These are phyloP conservation scores for Danio kyathit DNA, from an alignment of 2,797 vertebrate species.

Conservation along the genomic window DNA sequence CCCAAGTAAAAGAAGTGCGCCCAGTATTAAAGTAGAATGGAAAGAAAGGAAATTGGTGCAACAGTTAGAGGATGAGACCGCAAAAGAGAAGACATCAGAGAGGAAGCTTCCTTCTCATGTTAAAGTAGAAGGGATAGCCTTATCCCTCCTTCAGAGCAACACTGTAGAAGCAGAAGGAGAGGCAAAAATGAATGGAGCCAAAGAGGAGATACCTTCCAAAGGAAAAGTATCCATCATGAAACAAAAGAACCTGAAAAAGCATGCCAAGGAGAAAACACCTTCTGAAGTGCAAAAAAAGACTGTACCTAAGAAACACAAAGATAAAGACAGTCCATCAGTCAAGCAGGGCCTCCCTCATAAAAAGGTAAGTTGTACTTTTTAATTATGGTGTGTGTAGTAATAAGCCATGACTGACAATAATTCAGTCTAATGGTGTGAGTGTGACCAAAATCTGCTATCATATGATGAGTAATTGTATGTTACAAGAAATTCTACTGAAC, in stretches of 20 bases:
- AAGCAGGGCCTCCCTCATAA: conserved; percentile 70
- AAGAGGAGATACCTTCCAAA: conserved; percentile 77
- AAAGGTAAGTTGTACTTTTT: conserved; percentile 74
- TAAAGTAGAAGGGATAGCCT: conserved; percentile 73
- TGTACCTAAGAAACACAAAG: conserved; percentile 70
- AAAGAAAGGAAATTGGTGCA: conserved; percentile 67
- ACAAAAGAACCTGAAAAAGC: conserved; percentile 76
- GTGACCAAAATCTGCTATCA: not conserved
- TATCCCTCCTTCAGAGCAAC: conserved; percentile 73
- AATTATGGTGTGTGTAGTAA: conserved; percentile 1
- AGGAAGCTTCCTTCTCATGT: conserved; percentile 64
- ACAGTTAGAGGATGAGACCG: conserved; percentile 72
- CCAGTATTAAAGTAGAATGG: conserved; percentile 41
- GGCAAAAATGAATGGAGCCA: conserved; percentile 77
- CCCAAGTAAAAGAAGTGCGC: conserved; percentile 57
- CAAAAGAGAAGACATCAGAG: conserved; percentile 66
- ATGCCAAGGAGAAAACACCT: conserved; percentile 70
- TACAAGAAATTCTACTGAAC: not conserved
- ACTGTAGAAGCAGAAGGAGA: conserved; percentile 67
- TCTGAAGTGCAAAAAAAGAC: conserved; percentile 67
- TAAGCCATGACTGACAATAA: not conserved
- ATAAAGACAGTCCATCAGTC: conserved; percentile 65
- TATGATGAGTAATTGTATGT: not conserved
- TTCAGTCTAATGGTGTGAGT: not conserved
- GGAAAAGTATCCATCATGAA: conserved; percentile 69